Percentiles rank a stretch among this genome's conserved stretches.
These are phyloP conservation scores for Halcyon chelicuti DNA, from an alignment of 2,797 vertebrate species.

Conservation along the genomic window DNA sequence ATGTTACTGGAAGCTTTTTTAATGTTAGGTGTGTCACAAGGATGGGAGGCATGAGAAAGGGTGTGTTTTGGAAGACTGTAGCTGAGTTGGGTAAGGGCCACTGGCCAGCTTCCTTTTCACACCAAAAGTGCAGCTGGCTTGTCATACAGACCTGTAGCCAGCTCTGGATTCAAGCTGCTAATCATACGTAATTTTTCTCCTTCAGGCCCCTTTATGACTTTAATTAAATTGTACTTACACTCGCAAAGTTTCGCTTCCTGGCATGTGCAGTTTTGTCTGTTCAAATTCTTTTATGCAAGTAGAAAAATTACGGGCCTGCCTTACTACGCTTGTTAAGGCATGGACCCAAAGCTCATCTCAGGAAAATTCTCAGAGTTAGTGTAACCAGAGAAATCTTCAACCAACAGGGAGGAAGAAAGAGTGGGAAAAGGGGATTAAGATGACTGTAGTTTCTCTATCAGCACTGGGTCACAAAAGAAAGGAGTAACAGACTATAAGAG, in stretches of 20 bases:
- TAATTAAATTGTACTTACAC: constrained; percentile 44
- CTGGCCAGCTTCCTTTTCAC: constrained; percentile 54
- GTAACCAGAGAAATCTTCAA: not conserved
- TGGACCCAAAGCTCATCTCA: not conserved
- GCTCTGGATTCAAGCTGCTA: constrained; percentile 18
- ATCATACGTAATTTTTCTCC: constrained; percentile 40
- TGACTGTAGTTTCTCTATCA: not conserved
- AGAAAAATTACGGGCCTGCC: constrained; percentile 3
- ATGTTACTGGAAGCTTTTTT: constrained; percentile 51
- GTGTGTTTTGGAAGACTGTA: constrained; percentile 25
- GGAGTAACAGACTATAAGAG: not conserved
- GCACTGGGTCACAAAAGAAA: not conserved
- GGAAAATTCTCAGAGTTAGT: not conserved
- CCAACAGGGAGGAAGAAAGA: not conserved
- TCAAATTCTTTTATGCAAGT: not conserved
- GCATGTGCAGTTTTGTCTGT: constrained; percentile 11
- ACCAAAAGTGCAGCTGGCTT: constrained; percentile 1
- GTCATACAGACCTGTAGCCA: not conserved
- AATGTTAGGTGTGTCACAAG: constrained; percentile 15
- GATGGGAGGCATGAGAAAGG: constrained; percentile 45
- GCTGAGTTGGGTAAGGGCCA: not conserved
- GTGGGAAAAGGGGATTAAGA: not conserved
- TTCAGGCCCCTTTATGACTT: constrained; percentile 25
- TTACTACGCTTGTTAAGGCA: not conserved
- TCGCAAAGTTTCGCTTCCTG: not conserved